phyloP scores from a whole-genome alignment of 1,140 invertebrate genomes.

The Caerostris extrusa region DNA sequence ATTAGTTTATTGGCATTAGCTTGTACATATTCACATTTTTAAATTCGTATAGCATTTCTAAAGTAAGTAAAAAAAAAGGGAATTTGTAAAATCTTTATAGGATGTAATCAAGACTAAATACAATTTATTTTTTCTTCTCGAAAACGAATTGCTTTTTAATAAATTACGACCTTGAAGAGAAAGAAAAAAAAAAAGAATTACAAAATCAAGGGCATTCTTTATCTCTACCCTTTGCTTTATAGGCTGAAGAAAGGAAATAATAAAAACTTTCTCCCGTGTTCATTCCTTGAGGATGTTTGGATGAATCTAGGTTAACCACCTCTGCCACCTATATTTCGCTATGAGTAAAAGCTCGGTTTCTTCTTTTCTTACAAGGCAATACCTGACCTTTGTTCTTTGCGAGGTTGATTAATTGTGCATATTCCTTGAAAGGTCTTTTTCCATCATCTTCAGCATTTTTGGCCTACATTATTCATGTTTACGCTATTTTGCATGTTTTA shows the following conservation, averaged over 20 bases:
- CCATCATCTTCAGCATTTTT: neutral
- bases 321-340: neutral
- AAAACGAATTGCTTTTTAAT: too few relatives aligned
- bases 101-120: too few relatives aligned
- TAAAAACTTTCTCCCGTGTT: neutral
- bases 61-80: too few relatives aligned
- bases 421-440: neutral
- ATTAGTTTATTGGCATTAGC: too few relatives aligned
- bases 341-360: neutral
- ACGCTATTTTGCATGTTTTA: neutral
- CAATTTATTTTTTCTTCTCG: too few relatives aligned
- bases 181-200: neutral
- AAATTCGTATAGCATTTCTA: too few relatives aligned
- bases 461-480: neutral
- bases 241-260: neutral
- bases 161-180: neutral
- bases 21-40: too few relatives aligned
- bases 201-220: constrained; percentile 29
- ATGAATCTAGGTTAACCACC: neutral
- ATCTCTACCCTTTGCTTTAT: neutral
- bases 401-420: neutral
- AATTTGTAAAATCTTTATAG: too few relatives aligned
- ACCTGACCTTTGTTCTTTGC: neutral
- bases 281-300: neutral
- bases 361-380: constrained; percentile 6